phyloP scores from a whole-genome alignment of 2,113 vertebrate species.

The Phaetusa simplex region DNA sequence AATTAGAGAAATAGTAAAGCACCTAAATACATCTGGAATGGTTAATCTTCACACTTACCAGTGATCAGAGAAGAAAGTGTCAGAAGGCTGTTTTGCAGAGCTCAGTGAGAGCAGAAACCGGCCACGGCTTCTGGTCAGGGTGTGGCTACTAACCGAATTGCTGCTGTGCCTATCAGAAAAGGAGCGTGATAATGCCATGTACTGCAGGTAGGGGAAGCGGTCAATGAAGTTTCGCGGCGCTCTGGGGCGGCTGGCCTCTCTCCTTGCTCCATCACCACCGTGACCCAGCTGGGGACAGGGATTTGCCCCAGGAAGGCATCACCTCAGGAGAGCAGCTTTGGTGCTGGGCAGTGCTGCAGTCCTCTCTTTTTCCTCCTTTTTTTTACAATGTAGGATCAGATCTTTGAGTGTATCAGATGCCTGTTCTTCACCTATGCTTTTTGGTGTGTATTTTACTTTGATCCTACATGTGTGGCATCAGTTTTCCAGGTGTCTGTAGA shows the following conservation, averaged over 20 bases:
- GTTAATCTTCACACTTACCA: not conserved
- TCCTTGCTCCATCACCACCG: not conserved
- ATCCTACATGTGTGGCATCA: not conserved
- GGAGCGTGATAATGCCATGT: not conserved
- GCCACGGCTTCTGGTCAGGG: not conserved
- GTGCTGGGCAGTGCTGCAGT: not conserved
- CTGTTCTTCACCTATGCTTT: not conserved
- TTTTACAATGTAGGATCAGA: not conserved
- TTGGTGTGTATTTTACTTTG: not conserved
- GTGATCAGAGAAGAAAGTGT: not conserved
- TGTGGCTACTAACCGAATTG: not conserved
- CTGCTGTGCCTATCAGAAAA: not conserved
- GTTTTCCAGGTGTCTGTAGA: not conserved
- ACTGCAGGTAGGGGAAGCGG: not conserved
- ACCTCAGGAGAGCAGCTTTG: not conserved
- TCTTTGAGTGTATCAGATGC: not conserved
- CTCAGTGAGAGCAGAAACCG: not conserved
- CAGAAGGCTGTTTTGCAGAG: not conserved
- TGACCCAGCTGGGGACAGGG: not conserved
- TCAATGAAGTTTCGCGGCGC: not conserved
- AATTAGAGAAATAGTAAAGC: not conserved
- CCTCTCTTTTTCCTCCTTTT: not conserved
- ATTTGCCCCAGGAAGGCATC: not conserved
- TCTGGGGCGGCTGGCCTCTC: not conserved
- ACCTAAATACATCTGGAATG: not conserved